These are phyloP conservation scores for Hecatera dysodea DNA, from an alignment of 2,888 invertebrate genomes.

Conservation along the genomic window DNA sequence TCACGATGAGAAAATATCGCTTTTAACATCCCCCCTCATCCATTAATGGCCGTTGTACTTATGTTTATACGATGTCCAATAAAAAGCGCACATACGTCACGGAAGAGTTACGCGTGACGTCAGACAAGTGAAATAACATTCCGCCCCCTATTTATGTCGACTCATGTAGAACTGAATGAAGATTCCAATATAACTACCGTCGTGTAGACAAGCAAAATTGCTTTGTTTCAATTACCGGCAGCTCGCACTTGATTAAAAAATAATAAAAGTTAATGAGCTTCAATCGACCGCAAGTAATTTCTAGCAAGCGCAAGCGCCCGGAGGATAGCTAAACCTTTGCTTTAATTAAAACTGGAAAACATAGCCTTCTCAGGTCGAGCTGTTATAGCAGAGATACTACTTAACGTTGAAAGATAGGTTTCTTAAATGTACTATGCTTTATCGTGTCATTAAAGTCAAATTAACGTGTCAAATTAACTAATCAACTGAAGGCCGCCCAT, in stretches of 20 bases:
- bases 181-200: constrained; percentile 21
- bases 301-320: constrained; percentile 68
- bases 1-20: constrained; percentile 88
- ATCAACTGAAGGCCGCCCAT: too few species aligned
- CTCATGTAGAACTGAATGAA: constrained; percentile 32
- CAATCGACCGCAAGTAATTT: constrained; percentile 76
- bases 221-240: constrained; percentile 65
- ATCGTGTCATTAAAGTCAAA: background rate
- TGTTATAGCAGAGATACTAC: constrained; percentile 60
- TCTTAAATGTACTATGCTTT: constrained; percentile 22
- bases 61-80: constrained; percentile 74
- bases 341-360: constrained; percentile 79
- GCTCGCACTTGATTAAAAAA: constrained; percentile 73
- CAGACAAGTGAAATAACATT: constrained; percentile 63
- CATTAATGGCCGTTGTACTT: constrained; percentile 81
- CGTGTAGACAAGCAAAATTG: constrained; percentile 42
- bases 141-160: constrained; percentile 37
- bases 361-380: constrained; percentile 68
- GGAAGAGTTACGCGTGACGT: constrained; percentile 64
- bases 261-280: constrained; percentile 74
- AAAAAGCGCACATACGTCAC: constrained; percentile 70
- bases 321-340: constrained; percentile 69
- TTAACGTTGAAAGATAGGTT: constrained; percentile 24
- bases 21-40: constrained; percentile 83
- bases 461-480: too few species aligned